These are phyloP conservation scores for Epinephelus awoara DNA, from an alignment of 2,797 vertebrate genomes.

Conservation along the genomic window DNA sequence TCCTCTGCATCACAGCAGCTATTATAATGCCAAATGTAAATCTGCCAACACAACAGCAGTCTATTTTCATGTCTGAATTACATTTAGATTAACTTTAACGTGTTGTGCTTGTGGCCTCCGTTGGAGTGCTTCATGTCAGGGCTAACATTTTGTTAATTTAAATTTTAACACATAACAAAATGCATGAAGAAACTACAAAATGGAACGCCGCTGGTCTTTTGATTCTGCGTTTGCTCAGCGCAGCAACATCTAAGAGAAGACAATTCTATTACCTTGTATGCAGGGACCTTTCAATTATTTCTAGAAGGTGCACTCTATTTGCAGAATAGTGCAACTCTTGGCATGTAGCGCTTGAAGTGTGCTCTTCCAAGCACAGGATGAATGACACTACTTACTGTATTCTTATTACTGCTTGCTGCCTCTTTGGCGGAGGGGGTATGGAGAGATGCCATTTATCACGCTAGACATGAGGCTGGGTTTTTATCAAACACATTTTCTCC, in stretches of 20 bases:
- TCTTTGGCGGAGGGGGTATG: conserved; percentile 48
- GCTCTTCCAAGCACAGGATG: conserved; percentile 61
- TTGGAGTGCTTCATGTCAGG: not conserved
- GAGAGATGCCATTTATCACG: conserved; percentile 69
- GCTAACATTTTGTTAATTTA: not conserved
- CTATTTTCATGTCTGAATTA: conserved; percentile 2
- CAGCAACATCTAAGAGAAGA: conserved; percentile 35
- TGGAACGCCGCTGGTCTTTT: conserved; percentile 15
- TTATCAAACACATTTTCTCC: conserved; percentile 68
- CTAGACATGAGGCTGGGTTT: conserved; percentile 53
- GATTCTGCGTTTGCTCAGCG: conserved; percentile 17
- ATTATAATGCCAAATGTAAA: conserved; percentile 5
- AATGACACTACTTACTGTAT: conserved; percentile 75
- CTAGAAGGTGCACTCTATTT: conserved; percentile 59
- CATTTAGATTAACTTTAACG: conserved; percentile 6
- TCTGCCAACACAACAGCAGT: not conserved
- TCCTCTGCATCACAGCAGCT: not conserved
- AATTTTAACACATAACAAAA: conserved; percentile 10
- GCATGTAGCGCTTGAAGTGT: conserved; percentile 48
- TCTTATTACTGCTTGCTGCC: conserved; percentile 66
- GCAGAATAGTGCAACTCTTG: conserved; percentile 49
- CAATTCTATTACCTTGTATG: conserved; percentile 43
- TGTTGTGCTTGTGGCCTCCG: not conserved
- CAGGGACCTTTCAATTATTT: conserved; percentile 61
- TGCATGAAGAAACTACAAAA: conserved; percentile 15